phyloP scores from a whole-genome alignment of 2,797 vertebrate species.

The Rhinogobio ventralis region DNA sequence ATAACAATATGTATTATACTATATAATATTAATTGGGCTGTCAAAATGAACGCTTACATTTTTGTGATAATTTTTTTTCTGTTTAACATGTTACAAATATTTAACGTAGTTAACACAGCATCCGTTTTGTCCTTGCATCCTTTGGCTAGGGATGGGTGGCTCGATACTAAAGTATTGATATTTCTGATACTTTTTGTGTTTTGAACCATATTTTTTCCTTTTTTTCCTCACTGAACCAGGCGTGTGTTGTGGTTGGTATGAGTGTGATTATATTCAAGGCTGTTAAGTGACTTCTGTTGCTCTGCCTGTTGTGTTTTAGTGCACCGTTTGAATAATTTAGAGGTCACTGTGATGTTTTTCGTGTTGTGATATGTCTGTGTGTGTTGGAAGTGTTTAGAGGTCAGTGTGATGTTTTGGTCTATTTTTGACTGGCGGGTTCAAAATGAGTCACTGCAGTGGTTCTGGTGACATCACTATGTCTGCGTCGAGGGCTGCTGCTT shows the following conservation, averaged over 20 bases:
- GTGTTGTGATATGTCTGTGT: constrained; percentile 25
- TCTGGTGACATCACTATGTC: constrained; percentile 60
- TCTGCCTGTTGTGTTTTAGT: constrained; percentile 32
- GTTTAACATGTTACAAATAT: no score
- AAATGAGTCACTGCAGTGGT: constrained; percentile 64
- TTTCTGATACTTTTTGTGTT: no score
- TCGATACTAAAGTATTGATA: no score
- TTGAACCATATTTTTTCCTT: background rate
- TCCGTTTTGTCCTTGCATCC: no score
- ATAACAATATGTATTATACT: no score
- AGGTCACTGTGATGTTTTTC: constrained; percentile 14
- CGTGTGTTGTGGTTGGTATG: background rate
- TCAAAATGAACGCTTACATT: no score
- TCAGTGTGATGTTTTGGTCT: constrained; percentile 56
- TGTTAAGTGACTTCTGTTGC: constrained; percentile 15
- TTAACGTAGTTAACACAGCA: no score
- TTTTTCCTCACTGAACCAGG: background rate
- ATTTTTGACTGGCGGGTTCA: constrained; percentile 56
- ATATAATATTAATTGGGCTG: no score
- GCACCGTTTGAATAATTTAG: constrained; percentile 12
- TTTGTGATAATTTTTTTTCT: no score
- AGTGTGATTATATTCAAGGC: constrained; percentile 17
- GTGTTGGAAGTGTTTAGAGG: constrained; percentile 55
- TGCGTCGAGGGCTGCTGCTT: constrained; percentile 49
- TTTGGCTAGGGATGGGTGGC: no score